Evolutionary conservation across 1,140 invertebrate genomes (phyloP).

Genomic region (Oryctes rhinoceros): DNA sequence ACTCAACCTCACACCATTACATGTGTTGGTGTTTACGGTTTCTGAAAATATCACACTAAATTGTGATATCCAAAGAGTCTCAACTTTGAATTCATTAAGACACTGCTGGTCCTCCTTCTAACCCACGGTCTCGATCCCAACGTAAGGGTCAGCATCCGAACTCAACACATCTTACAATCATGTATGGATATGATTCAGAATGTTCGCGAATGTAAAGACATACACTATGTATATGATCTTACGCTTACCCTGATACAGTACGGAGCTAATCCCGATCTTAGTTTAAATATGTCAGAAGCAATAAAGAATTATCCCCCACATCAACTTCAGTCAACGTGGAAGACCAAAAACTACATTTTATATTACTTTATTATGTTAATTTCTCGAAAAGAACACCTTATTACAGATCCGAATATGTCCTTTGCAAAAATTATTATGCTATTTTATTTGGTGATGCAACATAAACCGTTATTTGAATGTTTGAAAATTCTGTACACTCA

Average conservation of each 20-base stretch:
- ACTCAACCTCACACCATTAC: constrained; percentile 73
- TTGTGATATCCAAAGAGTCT: constrained; percentile 68
- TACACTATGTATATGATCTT: constrained; percentile 75
- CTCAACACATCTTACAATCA: constrained; percentile 73
- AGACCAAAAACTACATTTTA: constrained; percentile 71
- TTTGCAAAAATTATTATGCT: constrained; percentile 73
- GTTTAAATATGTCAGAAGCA: constrained; percentile 62
- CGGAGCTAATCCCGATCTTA: constrained; percentile 71
- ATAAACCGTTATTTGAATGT: constrained; percentile 70
- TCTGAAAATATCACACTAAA: constrained; percentile 77
- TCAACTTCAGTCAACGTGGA: constrained; percentile 67
- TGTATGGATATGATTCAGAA: constrained; percentile 77
- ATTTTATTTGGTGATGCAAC: constrained; percentile 75
- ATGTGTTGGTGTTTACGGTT: constrained; percentile 77
- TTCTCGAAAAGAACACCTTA: constrained; percentile 72
- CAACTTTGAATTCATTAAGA: constrained; percentile 73
- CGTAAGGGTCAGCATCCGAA: constrained; percentile 64
- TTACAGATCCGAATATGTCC: constrained; percentile 69
- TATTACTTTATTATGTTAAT: constrained; percentile 72
- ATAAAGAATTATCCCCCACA: constrained; percentile 60
- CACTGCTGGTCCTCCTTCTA: constrained; percentile 72
- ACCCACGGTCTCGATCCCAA: constrained; percentile 77
- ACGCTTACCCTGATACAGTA: constrained; percentile 73
- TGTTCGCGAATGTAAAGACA: constrained; percentile 70
- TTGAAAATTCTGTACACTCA: constrained; percentile 71